Percentiles rank a stretch among this genome's conserved stretches.
phyloP scores from a whole-genome alignment of 2,888 invertebrate genomes.

The Drosophila leonis region DNA sequence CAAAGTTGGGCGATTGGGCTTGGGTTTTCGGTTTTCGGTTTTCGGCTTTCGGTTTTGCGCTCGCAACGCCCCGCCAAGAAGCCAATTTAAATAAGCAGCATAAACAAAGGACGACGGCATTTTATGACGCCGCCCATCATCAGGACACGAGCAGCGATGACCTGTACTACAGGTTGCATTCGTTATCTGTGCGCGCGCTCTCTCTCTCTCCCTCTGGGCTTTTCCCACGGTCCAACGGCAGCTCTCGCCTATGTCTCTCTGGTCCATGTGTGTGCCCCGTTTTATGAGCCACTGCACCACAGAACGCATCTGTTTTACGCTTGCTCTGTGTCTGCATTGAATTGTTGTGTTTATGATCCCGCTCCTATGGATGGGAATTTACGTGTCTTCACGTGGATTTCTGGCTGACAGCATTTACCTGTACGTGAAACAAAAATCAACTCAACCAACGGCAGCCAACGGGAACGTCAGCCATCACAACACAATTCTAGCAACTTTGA shows the following conservation, averaged over 20 bases:
- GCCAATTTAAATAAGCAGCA: slow-evolving; percentile 82
- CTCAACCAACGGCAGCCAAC: background rate
- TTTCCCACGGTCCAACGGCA: slow-evolving; percentile 66
- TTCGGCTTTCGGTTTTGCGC: slow-evolving; percentile 6
- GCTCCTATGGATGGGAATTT: slow-evolving; percentile 63
- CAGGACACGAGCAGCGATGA: background rate
- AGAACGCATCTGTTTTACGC: slow-evolving; percentile 59
- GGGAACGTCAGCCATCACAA: slow-evolving; percentile 26
- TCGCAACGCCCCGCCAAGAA: slow-evolving; percentile 77
- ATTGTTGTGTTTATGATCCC: slow-evolving; percentile 4
- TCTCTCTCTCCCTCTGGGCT: slow-evolving; percentile 46
- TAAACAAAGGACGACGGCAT: slow-evolving; percentile 71
- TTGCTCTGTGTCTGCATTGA: slow-evolving; percentile 7
- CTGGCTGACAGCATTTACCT: background rate
- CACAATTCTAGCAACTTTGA: background rate
- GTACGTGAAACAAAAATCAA: background rate
- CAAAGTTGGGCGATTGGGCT: slow-evolving; percentile 9
- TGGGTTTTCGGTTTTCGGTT: slow-evolving; percentile 5
- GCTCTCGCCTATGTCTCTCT: background rate
- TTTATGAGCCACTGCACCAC: slow-evolving; percentile 57
- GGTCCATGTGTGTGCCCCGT: slow-evolving; percentile 20
- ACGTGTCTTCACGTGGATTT: slow-evolving; percentile 37
- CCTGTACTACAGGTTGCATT: slow-evolving; percentile 34
- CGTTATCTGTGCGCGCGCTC: background rate
- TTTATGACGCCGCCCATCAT: slow-evolving; percentile 52